Evolutionary conservation across 2,888 invertebrate genomes (phyloP).

Genomic region (Drosophila fulvimacula): DNA sequence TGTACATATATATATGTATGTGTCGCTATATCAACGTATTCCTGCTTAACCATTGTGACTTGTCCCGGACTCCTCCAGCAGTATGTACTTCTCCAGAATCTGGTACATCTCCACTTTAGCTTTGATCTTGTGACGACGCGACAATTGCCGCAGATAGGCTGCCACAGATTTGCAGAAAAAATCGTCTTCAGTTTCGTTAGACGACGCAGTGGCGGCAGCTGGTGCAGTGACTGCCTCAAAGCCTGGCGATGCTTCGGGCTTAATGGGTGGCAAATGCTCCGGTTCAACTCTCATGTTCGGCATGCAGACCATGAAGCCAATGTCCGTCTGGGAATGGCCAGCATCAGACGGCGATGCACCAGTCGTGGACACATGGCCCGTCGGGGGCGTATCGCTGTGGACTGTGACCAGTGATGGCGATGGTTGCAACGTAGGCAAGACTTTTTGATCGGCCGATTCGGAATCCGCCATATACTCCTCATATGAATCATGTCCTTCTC

Average conservation of each 20-base stretch:
- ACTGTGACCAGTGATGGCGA: slow-evolving; percentile 46
- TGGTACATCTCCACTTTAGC: slow-evolving; percentile 84
- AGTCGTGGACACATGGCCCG: slow-evolving; percentile 22
- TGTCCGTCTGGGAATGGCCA: slow-evolving; percentile 44
- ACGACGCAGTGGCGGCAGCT: slow-evolving; percentile 8
- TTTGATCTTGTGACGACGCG: slow-evolving; percentile 83
- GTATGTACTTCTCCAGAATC: slow-evolving; percentile 83
- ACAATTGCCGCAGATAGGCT: slow-evolving; percentile 80
- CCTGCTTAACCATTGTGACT: slow-evolving; percentile 42
- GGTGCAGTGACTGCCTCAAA: slow-evolving; percentile 34
- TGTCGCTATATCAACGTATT: slow-evolving; percentile 43
- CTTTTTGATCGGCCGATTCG: slow-evolving; percentile 43
- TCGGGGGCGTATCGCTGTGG: slow-evolving; percentile 30
- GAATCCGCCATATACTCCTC: slow-evolving; percentile 52
- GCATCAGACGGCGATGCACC: slow-evolving; percentile 35
- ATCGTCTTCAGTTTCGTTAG: slow-evolving; percentile 79
- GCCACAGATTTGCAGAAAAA: slow-evolving; percentile 83
- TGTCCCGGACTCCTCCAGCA: slow-evolving; percentile 72
- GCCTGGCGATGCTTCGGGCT: slow-evolving; percentile 30
- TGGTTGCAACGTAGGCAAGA: slow-evolving; percentile 42
- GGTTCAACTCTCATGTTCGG: slow-evolving; percentile 45
- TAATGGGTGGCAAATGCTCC: slow-evolving; percentile 32
- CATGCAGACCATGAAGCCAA: slow-evolving; percentile 65
- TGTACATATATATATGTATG: slow-evolving; percentile 43
- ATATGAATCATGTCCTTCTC: slow-evolving; percentile 49